Conservation (phyloP, 2,888 invertebrate genomes). For the Dynastes hyllus region DNA sequence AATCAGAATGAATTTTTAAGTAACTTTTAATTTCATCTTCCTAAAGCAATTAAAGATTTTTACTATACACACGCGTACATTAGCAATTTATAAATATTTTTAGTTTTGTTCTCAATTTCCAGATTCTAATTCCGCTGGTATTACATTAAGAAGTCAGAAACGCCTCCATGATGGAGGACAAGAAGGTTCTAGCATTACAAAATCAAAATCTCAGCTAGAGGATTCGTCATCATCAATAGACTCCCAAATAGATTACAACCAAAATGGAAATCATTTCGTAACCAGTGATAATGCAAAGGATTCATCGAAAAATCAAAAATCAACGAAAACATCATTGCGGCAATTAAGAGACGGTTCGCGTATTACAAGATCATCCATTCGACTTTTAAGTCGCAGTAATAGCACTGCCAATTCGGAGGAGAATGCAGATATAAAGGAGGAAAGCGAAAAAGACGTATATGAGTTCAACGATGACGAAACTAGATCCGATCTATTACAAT, state of each 20-base stretch:
- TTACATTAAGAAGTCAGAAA: slow-evolving; percentile 78
- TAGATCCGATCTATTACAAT: slow-evolving; percentile 63
- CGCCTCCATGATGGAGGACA: slow-evolving; percentile 68
- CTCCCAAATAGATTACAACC: slow-evolving; percentile 58
- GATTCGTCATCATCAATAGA: slow-evolving; percentile 7
- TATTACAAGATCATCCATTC: slow-evolving; percentile 55
- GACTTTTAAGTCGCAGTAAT: slow-evolving; percentile 57
- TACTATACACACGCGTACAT: no score
- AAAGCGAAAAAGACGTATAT: slow-evolving; percentile 71
- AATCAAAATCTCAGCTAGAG: slow-evolving; percentile 36
- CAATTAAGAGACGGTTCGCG: slow-evolving; percentile 42
- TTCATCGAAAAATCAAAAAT: slow-evolving; percentile 44
- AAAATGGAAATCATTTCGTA: slow-evolving; percentile 59
- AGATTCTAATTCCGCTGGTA: slow-evolving; percentile 69
- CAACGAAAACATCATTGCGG: slow-evolving; percentile 45
- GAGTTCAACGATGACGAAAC: slow-evolving; percentile 73
- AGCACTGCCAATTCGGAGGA: slow-evolving; percentile 60
- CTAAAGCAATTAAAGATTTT: no score
- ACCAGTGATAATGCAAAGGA: slow-evolving; percentile 40
- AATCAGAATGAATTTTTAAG: not conserved
- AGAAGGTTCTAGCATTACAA: slow-evolving; percentile 52
- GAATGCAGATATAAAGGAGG: slow-evolving; percentile 53
- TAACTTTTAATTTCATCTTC: no score
- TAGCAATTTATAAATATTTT: not conserved
- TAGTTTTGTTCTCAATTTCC: slow-evolving; percentile 15